Conservation (phyloP, 2,888 invertebrate genomes). For the Amphipoea oculea region DNA sequence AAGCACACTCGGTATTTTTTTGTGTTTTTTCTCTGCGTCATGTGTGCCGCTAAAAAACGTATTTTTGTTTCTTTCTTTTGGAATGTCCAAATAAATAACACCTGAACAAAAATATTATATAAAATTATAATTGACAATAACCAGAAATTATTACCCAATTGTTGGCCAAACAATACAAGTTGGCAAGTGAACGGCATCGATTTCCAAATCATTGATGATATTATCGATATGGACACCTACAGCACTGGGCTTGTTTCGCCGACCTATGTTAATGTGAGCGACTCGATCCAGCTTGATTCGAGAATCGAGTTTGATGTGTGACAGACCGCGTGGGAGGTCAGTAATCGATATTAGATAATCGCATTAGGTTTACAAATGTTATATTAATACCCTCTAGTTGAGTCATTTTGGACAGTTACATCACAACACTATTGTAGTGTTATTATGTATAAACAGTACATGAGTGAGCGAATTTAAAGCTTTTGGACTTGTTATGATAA, state of each 20-base stretch:
- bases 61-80: neutral
- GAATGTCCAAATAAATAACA: neutral
- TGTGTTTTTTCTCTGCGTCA: neutral
- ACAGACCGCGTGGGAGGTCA: conserved; percentile 82
- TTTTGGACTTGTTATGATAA: conserved; percentile 44
- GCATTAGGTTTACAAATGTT: conserved; percentile 83
- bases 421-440: conserved; percentile 63
- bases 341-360: conserved; percentile 88
- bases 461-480: conserved; percentile 50
- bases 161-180: conserved; percentile 71
- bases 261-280: conserved; percentile 69
- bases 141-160: conserved; percentile 64
- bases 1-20: too few relatives aligned
- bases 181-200: conserved; percentile 73
- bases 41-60: neutral
- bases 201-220: conserved; percentile 73
- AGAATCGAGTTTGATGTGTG: conserved; percentile 75
- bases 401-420: conserved; percentile 78
- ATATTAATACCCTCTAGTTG: conserved; percentile 78
- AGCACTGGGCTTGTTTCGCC: conserved; percentile 69
- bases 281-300: conserved; percentile 52
- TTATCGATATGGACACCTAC: conserved; percentile 75
- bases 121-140: conserved; percentile 41
- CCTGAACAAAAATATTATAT: conserved; percentile 17
- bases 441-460: conserved; percentile 47